phyloP scores from a whole-genome alignment of 1,140 invertebrate genomes.

The Tetragonula clypearis region DNA sequence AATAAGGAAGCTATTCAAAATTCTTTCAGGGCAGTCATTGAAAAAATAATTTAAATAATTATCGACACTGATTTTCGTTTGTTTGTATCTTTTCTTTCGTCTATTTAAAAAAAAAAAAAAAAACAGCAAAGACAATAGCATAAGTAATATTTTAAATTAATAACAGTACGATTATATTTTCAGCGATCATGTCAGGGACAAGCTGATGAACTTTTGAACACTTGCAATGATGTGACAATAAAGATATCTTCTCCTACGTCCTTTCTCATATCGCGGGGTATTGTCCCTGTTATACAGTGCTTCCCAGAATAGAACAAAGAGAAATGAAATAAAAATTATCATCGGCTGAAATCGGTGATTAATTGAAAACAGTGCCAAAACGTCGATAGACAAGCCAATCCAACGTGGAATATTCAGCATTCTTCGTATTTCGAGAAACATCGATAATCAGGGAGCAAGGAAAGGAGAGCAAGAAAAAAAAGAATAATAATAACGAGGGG shows the following conservation, averaged over 20 bases:
- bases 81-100: not conserved
- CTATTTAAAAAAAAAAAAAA: not conserved
- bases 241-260: conserved; percentile 74
- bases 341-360: conserved; percentile 38
- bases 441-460: conserved; percentile 16
- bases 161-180: conserved; percentile 57
- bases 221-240: conserved; percentile 81
- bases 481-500: conserved; percentile 1
- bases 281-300: conserved; percentile 76
- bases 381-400: conserved; percentile 58
- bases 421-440: not conserved
- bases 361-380: conserved; percentile 58
- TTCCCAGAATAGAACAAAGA: conserved; percentile 69
- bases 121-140: too few relatives aligned
- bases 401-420: not conserved
- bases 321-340: conserved; percentile 11
- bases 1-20: too few relatives aligned
- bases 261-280: conserved; percentile 73
- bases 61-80: not conserved
- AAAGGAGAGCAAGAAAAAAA: not conserved
- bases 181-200: conserved; percentile 76
- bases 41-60: too few relatives aligned
- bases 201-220: conserved; percentile 71
- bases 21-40: too few relatives aligned
- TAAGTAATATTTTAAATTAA: not conserved